Evolutionary conservation across 2,113 vertebrate species (phyloP), one percentile per base, ranked within the genome.

Genomic region (Damaliscus lunatus): DNA sequence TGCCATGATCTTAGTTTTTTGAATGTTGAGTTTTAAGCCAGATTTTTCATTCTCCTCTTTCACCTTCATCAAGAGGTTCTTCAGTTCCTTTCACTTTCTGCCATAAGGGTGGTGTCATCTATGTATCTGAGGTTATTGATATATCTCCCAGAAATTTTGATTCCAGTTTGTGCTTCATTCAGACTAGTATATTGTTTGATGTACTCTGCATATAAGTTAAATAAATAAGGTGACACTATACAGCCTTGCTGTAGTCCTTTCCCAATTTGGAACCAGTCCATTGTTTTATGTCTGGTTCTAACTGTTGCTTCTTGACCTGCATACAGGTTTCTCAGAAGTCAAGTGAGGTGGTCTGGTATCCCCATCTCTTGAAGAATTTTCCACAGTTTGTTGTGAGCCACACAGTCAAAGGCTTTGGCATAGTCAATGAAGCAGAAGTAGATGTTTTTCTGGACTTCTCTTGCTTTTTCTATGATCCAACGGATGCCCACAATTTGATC

Each of bases 401-500:
- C 17, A 71, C n/a, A 71, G 64, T 71, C n/a, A 71, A 36, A 71
- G 64, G 19, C 64, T 71, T 71, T 71, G 67, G n/a, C n/a, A 6
- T 71, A 12, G n/a, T 40, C 67, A 36, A 0, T 71, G n/a, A 21
- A 71, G n/a, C n/a, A 36, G 67, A 71, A 71, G 19, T 36, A 36
- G 67, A 71, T 71, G 67, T 71, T 71, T 71, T 71, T 12, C n/a
- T 71, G 67, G 67, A 71, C 21, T 36, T 40, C 2, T 71, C 67
- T 36, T 12, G 67, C n/a, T 71, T 71, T 71, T 71, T 71, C n/a
- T 71, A 71, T 71, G 67, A 71, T 71, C 67, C n/a, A 71, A 36
- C 0, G 0, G 4, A 71, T 23, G n/a, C 19, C n/a, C 5, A 3
- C 19, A 36, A 1, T 71, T 40, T 71, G n/a, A 71, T 71, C 67